A percentile compares a stretch with the other conserved stretches of the same genome.
Conservation (phyloP, 2,113 vertebrate genomes). For the Trichechus manatus region DNA sequence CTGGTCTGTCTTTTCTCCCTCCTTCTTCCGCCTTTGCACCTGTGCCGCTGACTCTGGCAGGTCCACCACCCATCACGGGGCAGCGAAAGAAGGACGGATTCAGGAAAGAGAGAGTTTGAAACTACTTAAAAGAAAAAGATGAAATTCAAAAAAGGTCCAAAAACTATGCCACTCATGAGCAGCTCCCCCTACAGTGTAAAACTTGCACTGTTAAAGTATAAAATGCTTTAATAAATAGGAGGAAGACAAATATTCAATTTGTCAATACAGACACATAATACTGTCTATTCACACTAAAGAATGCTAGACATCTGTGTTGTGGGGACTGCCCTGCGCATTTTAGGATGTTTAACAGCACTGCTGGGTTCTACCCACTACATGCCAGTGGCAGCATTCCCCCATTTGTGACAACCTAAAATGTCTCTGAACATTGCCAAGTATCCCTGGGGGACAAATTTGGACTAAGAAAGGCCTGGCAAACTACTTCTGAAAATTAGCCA, state of each 20-base stretch:
- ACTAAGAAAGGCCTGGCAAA: not conserved
- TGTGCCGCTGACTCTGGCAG: not conserved
- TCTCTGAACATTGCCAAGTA: not conserved
- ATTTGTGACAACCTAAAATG: not conserved
- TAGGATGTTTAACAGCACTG: not conserved
- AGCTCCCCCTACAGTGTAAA: not conserved
- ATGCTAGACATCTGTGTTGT: not conserved
- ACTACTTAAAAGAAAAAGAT: not conserved
- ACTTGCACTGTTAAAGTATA: not conserved
- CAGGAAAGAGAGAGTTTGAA: not conserved
- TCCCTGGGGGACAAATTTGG: not conserved
- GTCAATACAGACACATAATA: not conserved
- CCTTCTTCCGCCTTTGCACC: no score
- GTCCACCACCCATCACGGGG: not conserved
- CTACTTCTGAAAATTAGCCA: not conserved
- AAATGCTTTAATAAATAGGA: not conserved
- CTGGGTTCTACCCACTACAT: not conserved
- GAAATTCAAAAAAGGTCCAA: not conserved
- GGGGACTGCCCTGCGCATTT: no score
- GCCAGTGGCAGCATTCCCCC: not conserved
- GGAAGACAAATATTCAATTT: not conserved
- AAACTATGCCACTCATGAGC: not conserved
- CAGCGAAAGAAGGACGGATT: not conserved
- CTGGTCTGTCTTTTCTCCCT: not conserved
- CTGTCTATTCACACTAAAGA: not conserved